Evolutionary conservation across 2,888 invertebrate species (phyloP), one percentile per base, ranked within the genome.

Genomic region (Dryocosmus kuriphilus): DNA sequence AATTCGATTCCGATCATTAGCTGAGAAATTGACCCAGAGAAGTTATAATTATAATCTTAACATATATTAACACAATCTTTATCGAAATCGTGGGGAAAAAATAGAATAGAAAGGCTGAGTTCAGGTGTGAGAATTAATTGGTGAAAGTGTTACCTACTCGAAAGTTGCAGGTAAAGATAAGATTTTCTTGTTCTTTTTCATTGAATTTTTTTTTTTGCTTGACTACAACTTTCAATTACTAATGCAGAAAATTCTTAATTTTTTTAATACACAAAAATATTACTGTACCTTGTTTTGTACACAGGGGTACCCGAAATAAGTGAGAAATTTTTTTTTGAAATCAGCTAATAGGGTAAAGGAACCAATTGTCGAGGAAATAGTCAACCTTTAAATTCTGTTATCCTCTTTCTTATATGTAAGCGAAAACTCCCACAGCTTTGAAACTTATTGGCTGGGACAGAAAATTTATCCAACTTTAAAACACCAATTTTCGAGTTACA

Each of bases 111-210:
- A 35, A 35, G 35, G 14, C 38, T 7, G 38, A 38, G 63, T 38
- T 65, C 22, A 65, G 63, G 63, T 65, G 63, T 65, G 38, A 65
- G 63, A 65, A 65, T 22, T 38, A 11, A 38, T 11, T 22, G 63
- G 63, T 38, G 63, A 65, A 65, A 65, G 63, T 65, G 38, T 65
- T 24, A 5, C 32, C 14, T n/a, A 38, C 38, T 38, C 38, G 63
- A 65, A 65, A 65, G 63, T 65, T 38, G 16, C 22, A 35, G 63
- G 35, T 63, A 3, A 38, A 46, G 27, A 65, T 38, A 22, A 30
- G 30, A 67, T 9, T 67, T 67, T 2, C 19, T 46, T 67, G 27
- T 27, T 46, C 27, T 67, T 41, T 67, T 67, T 24, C 24, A 14
- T 14, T 1, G 11, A 38, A 38, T 16, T 46, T 27, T 67, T 19